Percentiles rank a stretch among this genome's conserved stretches.
These are phyloP conservation scores for Triplophysa bombifrons DNA, from an alignment of 2,797 vertebrate genomes.

Conservation along the genomic window DNA sequence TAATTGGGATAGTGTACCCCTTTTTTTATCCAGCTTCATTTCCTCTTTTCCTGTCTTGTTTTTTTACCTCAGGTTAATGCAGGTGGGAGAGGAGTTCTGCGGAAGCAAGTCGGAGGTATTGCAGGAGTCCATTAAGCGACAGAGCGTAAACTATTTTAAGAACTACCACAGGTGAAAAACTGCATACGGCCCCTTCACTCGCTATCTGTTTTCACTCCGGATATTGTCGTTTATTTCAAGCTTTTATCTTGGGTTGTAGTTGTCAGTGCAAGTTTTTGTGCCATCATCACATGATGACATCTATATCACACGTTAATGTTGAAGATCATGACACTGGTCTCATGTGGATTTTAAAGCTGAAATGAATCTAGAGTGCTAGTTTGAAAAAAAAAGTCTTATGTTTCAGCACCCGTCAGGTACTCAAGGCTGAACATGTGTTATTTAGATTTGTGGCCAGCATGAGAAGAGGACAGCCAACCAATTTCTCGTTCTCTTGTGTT, in stretches of 20 bases:
- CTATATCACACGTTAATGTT: neutral
- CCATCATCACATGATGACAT: neutral
- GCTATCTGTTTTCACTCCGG: neutral
- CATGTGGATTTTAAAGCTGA: neutral
- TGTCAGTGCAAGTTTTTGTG: neutral
- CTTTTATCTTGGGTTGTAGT: neutral
- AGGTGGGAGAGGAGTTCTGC: conserved; percentile 98
- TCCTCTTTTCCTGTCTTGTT: neutral
- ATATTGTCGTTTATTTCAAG: neutral
- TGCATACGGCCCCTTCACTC: neutral
- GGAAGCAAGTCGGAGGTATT: conserved; percentile 96
- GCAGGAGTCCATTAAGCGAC: conserved; percentile 96
- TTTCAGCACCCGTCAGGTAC: neutral
- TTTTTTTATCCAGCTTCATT: neutral
- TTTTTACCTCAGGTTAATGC: conserved; percentile 84
- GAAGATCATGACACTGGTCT: neutral
- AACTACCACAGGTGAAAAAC: conserved; percentile 93
- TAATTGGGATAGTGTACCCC: conserved; percentile 43
- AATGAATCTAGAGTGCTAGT: neutral
- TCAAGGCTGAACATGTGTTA: neutral
- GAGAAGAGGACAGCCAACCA: neutral
- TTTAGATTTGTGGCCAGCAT: neutral
- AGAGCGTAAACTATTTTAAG: conserved; percentile 98
- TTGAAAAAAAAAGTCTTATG: neutral
- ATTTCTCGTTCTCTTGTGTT: neutral